Base-by-base conservation (phyloP, 2,888 invertebrate species). In the Pelosia muscerda region DNA sequence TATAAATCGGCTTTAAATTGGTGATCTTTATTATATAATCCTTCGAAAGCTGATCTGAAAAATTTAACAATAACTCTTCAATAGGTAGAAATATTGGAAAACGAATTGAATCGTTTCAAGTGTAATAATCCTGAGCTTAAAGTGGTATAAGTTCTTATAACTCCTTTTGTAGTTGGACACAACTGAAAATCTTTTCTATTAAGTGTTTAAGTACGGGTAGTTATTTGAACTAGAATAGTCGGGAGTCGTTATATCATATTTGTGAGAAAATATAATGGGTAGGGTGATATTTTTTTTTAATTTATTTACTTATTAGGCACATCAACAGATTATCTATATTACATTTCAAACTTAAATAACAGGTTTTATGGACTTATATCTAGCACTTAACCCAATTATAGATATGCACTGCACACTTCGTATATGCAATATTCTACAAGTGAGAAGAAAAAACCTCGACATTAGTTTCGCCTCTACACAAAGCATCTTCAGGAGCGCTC, bases 91-190 rank as follows among this genome's bases (percentile, higher is more conserved):
- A 77, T 81, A 82, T 80, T 75, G 77, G 78, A 72, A 76, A 79
- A 80, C 73, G 79, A 76, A 77, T 74, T 55, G 61, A 77, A 69
- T 72, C 71, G 64, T 77, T 73, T 71, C 72, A 69, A 79, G 78
- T 77, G 81, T 76, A 80, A 80, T 84, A 86, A 83, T 85, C 85
- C 63, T 62, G 63, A 71, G 74, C 72, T 81, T 75, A 81, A 71
- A 74, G 73, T 68, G 34, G 69, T 66, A 55, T 73, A 71, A 74
- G 58, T 66, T 66, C 49, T 66, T 70, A 22, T 65, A 19, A 55
- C 57, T 66, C 53, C 38, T 70, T 65, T 71, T 53, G 57, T 54
- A 59, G 42, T 42, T 57, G 60, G 26, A 61, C 49, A 55, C 19
- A 56, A 68, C 23, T 8, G 22, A 62, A 65, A 72, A 67, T 66